phyloP scores from a whole-genome alignment of 2,888 invertebrate genomes.

The Epsilonema sp. region DNA sequence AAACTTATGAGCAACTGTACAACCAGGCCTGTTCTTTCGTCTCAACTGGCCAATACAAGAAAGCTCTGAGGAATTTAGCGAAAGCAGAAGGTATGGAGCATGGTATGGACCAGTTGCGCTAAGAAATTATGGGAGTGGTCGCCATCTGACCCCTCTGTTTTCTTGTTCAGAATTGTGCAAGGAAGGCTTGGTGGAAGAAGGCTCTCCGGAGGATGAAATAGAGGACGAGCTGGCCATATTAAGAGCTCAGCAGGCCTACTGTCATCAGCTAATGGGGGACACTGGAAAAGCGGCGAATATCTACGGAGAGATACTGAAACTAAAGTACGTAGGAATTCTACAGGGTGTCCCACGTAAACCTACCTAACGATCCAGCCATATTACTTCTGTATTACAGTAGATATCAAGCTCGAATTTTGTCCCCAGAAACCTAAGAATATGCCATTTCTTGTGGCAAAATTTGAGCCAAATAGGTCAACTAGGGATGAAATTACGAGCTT shows the following conservation, averaged over 20 bases:
- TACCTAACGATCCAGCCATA: too few relatives aligned
- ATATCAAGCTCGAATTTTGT: too few relatives aligned
- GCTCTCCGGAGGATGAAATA: constrained; percentile 73
- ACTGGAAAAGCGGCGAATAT: constrained; percentile 37
- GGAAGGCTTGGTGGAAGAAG: constrained; percentile 69
- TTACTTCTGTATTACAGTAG: too few relatives aligned
- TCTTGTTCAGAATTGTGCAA: constrained; percentile 46
- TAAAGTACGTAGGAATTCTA: constrained; percentile 46
- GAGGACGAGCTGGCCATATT: constrained; percentile 76
- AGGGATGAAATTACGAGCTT: too few relatives aligned
- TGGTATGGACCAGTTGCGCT: too few relatives aligned
- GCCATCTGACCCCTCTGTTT: too few relatives aligned
- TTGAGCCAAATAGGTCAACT: too few relatives aligned
- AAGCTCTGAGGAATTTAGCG: constrained; percentile 60
- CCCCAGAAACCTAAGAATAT: too few relatives aligned
- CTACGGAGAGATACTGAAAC: constrained; percentile 62
- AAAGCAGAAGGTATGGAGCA: constrained; percentile 46
- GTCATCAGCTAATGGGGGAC: constrained; percentile 16
- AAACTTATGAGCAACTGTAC: constrained; percentile 71
- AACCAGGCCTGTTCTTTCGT: constrained; percentile 67
- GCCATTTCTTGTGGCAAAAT: too few relatives aligned
- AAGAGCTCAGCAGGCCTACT: constrained; percentile 55
- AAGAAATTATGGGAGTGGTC: too few relatives aligned
- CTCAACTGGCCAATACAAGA: constrained; percentile 44
- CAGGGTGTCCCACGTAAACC: too few relatives aligned